Base-by-base conservation (phyloP, 2,888 invertebrate genomes). In the Cephus nigrinus region DNA sequence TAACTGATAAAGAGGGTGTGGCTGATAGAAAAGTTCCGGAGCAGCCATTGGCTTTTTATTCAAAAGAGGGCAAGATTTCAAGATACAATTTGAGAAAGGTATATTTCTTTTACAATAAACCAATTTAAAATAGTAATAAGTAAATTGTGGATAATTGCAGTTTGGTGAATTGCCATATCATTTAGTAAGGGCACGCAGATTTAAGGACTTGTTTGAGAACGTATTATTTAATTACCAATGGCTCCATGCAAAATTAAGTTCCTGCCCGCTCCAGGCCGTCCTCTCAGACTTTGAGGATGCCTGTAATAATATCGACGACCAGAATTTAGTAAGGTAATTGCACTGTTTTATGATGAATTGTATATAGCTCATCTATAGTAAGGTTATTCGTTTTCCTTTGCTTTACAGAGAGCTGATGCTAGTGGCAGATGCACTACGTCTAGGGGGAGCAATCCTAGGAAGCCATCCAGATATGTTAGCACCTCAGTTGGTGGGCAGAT, bases 181-280 rank as follows among this genome's bases (percentile, higher is more conserved):
- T 89, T 92, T 99, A 87, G 96, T 99, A 0, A 94, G 99, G 11
- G 96, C 99, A 0, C 95, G 97, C 81, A 94, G 99, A 68, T 97
- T 97, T 89, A 95, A 96, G 76, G 98, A 98, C 91, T 93, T 99
- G 30, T 98, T 97, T 89, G 95, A 96, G 71, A 95, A 98, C 88
- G 98, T 99, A 0, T 93, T 99, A 0, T 99, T 99, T 92, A 99
- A 99, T 92, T 99, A 99, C 90, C 96, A 98, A 87, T 99, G 99
- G 98, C 93, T 99, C 0, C 98, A 98, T 89, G 98, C 99, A 0
- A 99, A 99, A 90, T 93, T 99, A 0, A 96, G 96, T 84, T 97
- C 98, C 86, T 99, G 99, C 90, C 99, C 99, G 0, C 93, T 99
- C 23, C 99, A 99, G 91, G 96, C 98, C 0, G 96, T 99, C 1